Evolutionary conservation across 2,888 invertebrate genomes (phyloP).

Genomic region (Perizoma affinitatum): DNA sequence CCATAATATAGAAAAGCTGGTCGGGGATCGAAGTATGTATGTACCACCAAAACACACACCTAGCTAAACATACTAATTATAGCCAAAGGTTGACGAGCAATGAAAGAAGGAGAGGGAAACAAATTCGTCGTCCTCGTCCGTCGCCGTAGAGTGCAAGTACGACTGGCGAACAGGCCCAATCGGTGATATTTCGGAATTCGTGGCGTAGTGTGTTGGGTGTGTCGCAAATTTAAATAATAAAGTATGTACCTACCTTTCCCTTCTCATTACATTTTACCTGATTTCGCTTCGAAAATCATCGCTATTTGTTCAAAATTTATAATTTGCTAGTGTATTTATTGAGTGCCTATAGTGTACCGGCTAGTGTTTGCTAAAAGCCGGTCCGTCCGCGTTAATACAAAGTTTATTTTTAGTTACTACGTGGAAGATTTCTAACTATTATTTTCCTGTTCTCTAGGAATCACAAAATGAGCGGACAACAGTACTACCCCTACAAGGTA

Average conservation of each 20-base stretch:
- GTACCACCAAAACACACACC: too few relatives aligned
- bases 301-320: conserved; percentile 18
- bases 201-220: conserved; percentile 70
- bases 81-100: conserved; percentile 57
- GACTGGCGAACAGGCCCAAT: conserved; percentile 58
- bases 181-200: conserved; percentile 73
- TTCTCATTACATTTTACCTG: conserved; percentile 32
- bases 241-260: conserved; percentile 60
- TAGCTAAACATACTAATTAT: too few relatives aligned
- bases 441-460: conserved; percentile 65
- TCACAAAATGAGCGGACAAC: conserved; percentile 89
- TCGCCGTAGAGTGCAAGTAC: conserved; percentile 38
- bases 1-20: not conserved
- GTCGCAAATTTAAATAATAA: conserved; percentile 56
- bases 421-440: conserved; percentile 50
- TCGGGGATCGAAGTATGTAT: too few relatives aligned
- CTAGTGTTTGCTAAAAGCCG: conserved; percentile 53
- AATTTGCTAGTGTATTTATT: conserved; percentile 17
- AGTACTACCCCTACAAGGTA: conserved; percentile 95
- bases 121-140: conserved; percentile 49
- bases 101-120: conserved; percentile 71
- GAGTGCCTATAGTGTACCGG: conserved; percentile 37
- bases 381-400: conserved; percentile 60
- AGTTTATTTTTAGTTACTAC: conserved; percentile 65
- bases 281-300: conserved; percentile 15